Evolutionary conservation across 2,797 vertebrate species (phyloP).

Genomic region (Scolopax rusticola): DNA sequence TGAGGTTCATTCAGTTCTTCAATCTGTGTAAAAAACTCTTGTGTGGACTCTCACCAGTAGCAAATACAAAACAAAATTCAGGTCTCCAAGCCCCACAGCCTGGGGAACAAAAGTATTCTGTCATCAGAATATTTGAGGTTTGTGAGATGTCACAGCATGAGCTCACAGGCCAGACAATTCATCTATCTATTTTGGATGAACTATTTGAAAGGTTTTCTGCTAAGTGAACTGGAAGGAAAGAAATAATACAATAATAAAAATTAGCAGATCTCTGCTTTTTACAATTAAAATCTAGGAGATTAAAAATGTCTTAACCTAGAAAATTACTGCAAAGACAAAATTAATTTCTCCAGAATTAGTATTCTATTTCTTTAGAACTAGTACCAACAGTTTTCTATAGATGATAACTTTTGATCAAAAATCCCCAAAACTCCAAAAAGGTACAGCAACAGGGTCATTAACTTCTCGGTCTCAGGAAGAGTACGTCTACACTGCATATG

Average conservation of each 20-base stretch:
- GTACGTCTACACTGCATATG: background rate
- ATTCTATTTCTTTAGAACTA: background rate
- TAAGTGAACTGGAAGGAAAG: background rate
- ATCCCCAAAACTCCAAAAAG: background rate
- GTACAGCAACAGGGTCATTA: background rate
- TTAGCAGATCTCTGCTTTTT: background rate
- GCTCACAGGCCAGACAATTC: background rate
- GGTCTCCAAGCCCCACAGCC: background rate
- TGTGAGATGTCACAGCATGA: background rate
- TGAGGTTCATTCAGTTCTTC: background rate
- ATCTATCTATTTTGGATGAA: background rate
- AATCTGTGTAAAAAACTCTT: background rate
- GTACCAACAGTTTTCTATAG: background rate
- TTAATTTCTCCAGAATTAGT: background rate
- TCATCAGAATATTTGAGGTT: background rate
- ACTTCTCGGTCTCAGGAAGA: background rate
- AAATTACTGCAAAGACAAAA: background rate
- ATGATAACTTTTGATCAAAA: background rate
- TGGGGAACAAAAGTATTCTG: slow-evolving; percentile 4
- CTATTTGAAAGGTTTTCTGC: background rate
- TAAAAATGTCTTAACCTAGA: background rate
- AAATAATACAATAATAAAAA: background rate
- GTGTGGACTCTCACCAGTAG: background rate
- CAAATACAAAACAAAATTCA: slow-evolving; percentile 5
- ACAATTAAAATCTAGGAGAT: background rate